Evolutionary conservation across 2,888 invertebrate genomes (phyloP).

Genomic region (Tuberolachnus salignus): DNA sequence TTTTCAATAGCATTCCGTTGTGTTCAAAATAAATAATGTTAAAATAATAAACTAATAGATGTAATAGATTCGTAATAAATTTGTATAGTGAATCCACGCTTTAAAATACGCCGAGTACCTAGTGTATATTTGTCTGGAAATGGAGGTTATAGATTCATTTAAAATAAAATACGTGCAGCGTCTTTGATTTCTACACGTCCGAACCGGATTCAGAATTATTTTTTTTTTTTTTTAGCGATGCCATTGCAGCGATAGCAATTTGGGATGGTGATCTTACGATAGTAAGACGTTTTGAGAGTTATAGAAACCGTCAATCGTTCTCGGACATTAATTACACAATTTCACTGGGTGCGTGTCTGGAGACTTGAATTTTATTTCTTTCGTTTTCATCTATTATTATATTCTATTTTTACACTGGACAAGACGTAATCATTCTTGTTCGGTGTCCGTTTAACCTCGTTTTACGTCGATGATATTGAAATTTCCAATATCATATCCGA

Average conservation of each 20-base stretch:
- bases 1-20: no score
- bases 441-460: neutral
- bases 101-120: no score
- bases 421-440: neutral
- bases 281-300: conserved; percentile 37
- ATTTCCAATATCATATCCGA: neutral
- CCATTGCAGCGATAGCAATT: conserved; percentile 31
- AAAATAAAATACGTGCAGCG: conserved; percentile 10
- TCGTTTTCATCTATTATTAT: neutral
- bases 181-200: conserved; percentile 39
- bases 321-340: conserved; percentile 29
- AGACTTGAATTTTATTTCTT: conserved; percentile 20
- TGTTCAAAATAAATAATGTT: no score
- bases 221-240: conserved; percentile 11
- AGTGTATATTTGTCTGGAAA: conserved; percentile 14
- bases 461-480: neutral
- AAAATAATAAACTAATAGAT: no score
- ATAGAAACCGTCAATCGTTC: conserved; percentile 34
- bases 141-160: neutral
- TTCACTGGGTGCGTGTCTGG: conserved; percentile 46
- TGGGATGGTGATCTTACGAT: conserved; percentile 8
- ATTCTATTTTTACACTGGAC: neutral
- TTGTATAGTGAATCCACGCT: no score
- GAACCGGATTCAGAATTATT: conserved; percentile 5
- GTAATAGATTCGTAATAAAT: no score